Percentiles rank a stretch among this genome's conserved stretches.
Evolutionary conservation across 2,113 vertebrate genomes (phyloP).

Genomic region (Petromus typicus): DNA sequence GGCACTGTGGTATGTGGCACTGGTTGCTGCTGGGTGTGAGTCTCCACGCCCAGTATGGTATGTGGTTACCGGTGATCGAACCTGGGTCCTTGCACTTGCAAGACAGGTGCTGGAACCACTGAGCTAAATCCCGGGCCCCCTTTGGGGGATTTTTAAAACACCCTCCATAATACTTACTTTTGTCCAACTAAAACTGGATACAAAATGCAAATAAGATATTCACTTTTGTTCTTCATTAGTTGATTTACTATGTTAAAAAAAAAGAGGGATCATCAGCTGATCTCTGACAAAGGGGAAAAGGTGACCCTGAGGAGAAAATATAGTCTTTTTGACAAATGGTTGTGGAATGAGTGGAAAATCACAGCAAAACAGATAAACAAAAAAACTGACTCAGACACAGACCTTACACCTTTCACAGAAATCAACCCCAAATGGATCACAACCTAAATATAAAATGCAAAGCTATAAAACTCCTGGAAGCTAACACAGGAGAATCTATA

Average conservation of each 20-base stretch:
- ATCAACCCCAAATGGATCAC: background rate
- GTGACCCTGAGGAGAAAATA: background rate
- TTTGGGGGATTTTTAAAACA: background rate
- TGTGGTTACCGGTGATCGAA: too few species aligned
- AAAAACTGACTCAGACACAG: background rate
- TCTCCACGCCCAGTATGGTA: too few species aligned
- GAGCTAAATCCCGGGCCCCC: too few species aligned
- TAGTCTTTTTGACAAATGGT: background rate
- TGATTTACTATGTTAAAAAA: background rate
- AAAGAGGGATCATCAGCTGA: background rate
- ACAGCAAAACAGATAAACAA: background rate
- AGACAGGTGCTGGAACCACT: too few species aligned
- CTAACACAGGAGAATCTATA: background rate
- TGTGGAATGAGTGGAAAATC: background rate
- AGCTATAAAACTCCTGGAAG: background rate
- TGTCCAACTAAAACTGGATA: background rate
- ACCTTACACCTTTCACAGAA: background rate
- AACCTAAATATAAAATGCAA: background rate
- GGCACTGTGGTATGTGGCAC: too few species aligned
- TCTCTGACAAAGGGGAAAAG: background rate
- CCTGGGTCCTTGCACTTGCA: too few species aligned
- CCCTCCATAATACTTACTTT: background rate
- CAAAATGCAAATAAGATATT: constrained; percentile 7
- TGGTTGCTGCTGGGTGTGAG: too few species aligned
- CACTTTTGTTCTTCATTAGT: background rate